Percentiles rank a stretch among this genome's conserved stretches.
Evolutionary conservation across 2,113 vertebrate species (phyloP).

Genomic region (Trogon melanurus): DNA sequence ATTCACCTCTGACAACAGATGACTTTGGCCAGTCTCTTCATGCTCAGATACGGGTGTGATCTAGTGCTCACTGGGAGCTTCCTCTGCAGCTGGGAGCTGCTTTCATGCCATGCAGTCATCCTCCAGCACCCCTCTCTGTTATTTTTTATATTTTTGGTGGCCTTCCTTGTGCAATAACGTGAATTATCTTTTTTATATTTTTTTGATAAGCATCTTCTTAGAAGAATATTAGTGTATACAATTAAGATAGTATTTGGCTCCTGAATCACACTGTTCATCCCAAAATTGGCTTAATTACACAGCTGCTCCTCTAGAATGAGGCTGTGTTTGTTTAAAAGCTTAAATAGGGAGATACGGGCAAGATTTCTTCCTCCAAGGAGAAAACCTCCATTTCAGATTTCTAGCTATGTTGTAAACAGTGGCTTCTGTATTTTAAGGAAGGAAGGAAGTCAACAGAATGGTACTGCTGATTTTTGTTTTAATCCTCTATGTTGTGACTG

Average conservation of each 20-base stretch:
- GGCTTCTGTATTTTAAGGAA: not conserved
- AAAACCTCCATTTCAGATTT: constrained; percentile 4
- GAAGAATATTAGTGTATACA: constrained; percentile 45
- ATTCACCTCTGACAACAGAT: not conserved
- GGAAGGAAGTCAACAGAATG: not conserved
- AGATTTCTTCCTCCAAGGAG: constrained; percentile 24
- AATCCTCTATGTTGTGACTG: not conserved
- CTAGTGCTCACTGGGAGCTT: accelerated
- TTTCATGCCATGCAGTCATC: not conserved
- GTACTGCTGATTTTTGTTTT: not conserved
- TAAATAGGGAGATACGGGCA: not conserved
- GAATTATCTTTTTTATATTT: not conserved
- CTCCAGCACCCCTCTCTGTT: not conserved
- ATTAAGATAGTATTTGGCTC: constrained; percentile 45
- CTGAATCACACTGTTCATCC: constrained; percentile 36
- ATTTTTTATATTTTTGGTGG: constrained; percentile 5
- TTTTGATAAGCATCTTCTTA: constrained; percentile 12
- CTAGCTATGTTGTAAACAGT: not conserved
- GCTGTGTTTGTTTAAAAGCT: constrained; percentile 31
- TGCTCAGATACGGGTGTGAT: not conserved
- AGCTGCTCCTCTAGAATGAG: constrained; percentile 29
- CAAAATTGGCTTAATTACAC: constrained; percentile 49
- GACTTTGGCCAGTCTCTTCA: not conserved
- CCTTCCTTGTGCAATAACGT: not conserved
- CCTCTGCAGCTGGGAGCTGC: not conserved